A percentile compares a stretch with the other conserved stretches of the same genome.
phyloP scores from a whole-genome alignment of 2,888 invertebrate species.

The Chydorus sphaericus region DNA sequence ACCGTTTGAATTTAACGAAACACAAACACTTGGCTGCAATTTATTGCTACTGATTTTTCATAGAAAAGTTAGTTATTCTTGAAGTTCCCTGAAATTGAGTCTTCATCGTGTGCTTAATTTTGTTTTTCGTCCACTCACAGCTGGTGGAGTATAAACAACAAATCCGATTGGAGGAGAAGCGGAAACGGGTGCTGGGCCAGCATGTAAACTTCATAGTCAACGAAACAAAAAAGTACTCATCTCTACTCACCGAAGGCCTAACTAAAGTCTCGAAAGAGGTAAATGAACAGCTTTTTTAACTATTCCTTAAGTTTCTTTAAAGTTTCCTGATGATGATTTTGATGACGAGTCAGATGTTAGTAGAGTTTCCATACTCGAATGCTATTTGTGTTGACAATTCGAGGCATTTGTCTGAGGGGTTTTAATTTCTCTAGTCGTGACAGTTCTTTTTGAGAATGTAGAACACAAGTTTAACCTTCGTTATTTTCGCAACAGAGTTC shows the following conservation, averaged over 20 bases:
- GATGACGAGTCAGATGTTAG: conserved; percentile 11
- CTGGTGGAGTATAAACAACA: conserved; percentile 88
- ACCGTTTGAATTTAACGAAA: too few relatives aligned
- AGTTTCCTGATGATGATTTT: conserved; percentile 6
- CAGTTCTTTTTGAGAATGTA: background rate
- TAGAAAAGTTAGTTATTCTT: too few relatives aligned
- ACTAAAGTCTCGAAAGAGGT: conserved; percentile 39
- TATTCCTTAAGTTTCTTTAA: background rate
- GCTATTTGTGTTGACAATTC: conserved; percentile 10
- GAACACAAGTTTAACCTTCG: background rate
- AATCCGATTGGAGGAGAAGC: conserved; percentile 80
- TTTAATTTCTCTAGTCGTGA: background rate
- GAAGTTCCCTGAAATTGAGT: too few relatives aligned
- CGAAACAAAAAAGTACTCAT: conserved; percentile 93
- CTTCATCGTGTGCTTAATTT: too few relatives aligned
- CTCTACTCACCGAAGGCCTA: conserved; percentile 73
- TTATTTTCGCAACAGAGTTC: background rate
- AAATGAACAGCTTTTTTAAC: background rate
- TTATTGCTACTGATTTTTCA: too few relatives aligned
- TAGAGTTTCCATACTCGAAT: too few relatives aligned
- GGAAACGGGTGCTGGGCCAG: conserved; percentile 86
- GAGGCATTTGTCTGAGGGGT: conserved; percentile 15
- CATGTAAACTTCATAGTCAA: conserved; percentile 96
- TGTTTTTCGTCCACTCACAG: too few relatives aligned
- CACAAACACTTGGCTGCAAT: too few relatives aligned